Evolutionary conservation across 2,888 invertebrate species (phyloP).

Genomic region (Lasius platythorax): DNA sequence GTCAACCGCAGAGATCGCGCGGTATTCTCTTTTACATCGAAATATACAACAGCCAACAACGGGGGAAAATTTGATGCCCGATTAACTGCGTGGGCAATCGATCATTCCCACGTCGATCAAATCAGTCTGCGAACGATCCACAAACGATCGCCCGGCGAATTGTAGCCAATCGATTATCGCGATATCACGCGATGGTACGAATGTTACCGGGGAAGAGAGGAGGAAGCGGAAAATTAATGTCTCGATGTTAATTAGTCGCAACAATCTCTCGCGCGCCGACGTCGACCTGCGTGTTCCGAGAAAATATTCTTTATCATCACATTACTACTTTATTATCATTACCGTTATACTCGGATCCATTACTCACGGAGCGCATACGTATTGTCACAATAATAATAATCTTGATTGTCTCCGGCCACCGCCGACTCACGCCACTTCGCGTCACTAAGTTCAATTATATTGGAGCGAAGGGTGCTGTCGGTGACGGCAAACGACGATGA

Average conservation of each 20-base stretch:
- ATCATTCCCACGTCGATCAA: conserved; percentile 62
- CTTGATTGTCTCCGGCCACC: conserved; percentile 76
- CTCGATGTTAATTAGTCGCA: conserved; percentile 79
- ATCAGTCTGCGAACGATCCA: conserved; percentile 55
- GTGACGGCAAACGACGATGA: conserved; percentile 21
- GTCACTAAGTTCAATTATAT: conserved; percentile 75
- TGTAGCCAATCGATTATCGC: conserved; percentile 63
- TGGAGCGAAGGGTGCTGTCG: conserved; percentile 60
- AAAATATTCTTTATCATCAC: conserved; percentile 55
- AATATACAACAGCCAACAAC: conserved; percentile 17
- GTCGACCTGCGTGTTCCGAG: conserved; percentile 51
- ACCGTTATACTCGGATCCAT: conserved; percentile 75
- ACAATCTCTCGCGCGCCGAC: conserved; percentile 54
- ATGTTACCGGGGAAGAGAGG: neutral
- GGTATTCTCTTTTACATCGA: conserved; percentile 53
- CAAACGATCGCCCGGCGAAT: conserved; percentile 53
- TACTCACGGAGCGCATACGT: conserved; percentile 65
- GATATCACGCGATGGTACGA: conserved; percentile 29
- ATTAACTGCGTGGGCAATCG: conserved; percentile 59
- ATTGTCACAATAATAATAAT: conserved; percentile 77
- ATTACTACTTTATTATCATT: conserved; percentile 76
- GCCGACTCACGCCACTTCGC: conserved; percentile 74
- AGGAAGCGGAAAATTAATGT: conserved; percentile 40
- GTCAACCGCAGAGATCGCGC: conserved; percentile 42
- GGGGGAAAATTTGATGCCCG: conserved; percentile 62